phyloP scores from a whole-genome alignment of 2,113 vertebrate genomes.

The Piaya cayana region DNA sequence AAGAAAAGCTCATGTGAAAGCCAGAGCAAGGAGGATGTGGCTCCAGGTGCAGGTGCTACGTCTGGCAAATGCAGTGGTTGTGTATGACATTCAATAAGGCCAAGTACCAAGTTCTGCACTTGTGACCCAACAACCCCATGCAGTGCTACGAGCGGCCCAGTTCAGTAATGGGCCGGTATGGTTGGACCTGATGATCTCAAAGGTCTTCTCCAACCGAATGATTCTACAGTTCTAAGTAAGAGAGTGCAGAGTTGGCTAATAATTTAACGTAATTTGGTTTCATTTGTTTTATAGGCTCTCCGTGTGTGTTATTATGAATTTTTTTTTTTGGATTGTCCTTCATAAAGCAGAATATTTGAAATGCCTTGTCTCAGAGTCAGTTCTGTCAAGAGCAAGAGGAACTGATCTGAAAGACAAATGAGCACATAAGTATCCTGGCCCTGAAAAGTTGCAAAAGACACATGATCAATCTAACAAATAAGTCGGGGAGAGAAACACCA shows the following conservation, averaged over 20 bases:
- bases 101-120: too few species aligned
- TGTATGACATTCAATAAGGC: too few species aligned
- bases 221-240: not conserved
- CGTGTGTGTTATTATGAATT: not conserved
- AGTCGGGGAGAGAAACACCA: not conserved
- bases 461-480: not conserved
- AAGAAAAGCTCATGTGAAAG: not conserved
- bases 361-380: not conserved
- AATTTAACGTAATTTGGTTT: not conserved
- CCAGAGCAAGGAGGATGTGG: not conserved
- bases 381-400: not conserved
- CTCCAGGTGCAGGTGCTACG: not conserved
- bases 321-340: not conserved
- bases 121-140: too few species aligned
- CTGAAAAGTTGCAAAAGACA: not conserved
- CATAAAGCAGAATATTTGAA: not conserved
- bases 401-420: not conserved
- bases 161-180: too few species aligned
- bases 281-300: not conserved
- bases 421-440: not conserved
- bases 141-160: too few species aligned
- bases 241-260: not conserved
- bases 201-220: too few species aligned
- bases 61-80: not conserved
- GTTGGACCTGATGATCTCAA: too few species aligned